Percentiles rank a stretch among this genome's conserved stretches.
phyloP scores from a whole-genome alignment of 1,140 invertebrate genomes.

The Leguminivora glycinivorella region DNA sequence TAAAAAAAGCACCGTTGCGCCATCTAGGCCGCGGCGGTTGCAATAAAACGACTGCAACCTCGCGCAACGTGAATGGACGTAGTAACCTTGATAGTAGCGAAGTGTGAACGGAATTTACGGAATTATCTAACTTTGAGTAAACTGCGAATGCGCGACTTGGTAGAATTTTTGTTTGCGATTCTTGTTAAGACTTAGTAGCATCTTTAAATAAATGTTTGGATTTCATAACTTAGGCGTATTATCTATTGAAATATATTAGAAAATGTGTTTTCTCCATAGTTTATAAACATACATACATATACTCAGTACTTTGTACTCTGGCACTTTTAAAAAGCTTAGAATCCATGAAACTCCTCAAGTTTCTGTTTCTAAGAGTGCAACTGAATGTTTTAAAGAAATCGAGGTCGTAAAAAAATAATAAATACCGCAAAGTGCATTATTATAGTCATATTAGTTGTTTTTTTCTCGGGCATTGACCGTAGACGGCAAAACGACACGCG shows the following conservation, averaged over 20 bases:
- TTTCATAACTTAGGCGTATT: too few relatives aligned
- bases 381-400: too few relatives aligned
- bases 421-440: conserved; percentile 37
- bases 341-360: too few relatives aligned
- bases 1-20: conserved; percentile 34
- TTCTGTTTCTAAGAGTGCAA: too few relatives aligned
- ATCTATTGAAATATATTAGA: too few relatives aligned
- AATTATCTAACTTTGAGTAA: conserved; percentile 10
- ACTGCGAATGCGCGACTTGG: neutral
- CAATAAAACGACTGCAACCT: conserved; percentile 32
- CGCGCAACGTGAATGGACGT: conserved; percentile 4
- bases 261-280: too few relatives aligned
- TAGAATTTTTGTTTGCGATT: too few relatives aligned
- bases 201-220: too few relatives aligned
- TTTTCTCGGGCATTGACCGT: conserved; percentile 12
- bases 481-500: conserved; percentile 14
- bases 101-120: neutral
- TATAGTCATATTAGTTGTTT: neutral
- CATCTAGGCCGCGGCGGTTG: conserved; percentile 34
- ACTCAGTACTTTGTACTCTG: too few relatives aligned
- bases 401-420: neutral
- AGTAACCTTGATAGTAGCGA: conserved; percentile 33
- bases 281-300: too few relatives aligned
- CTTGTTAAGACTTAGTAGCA: too few relatives aligned
- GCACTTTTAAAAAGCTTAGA: too few relatives aligned